These are phyloP conservation scores for Pogoniulus pusillus DNA, from an alignment of 2,797 vertebrate species.

Conservation along the genomic window DNA sequence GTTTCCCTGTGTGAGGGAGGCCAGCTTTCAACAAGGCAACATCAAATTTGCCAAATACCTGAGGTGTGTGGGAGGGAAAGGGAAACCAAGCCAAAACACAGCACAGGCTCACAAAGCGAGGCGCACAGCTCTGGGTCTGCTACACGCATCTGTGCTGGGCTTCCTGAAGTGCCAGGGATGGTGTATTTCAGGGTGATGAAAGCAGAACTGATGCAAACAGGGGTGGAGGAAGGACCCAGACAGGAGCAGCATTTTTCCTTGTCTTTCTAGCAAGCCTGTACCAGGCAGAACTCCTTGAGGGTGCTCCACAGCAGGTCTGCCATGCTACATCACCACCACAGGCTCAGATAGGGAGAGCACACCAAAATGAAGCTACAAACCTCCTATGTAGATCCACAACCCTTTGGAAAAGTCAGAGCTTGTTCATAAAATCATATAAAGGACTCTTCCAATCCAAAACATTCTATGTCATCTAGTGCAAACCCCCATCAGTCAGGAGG, in stretches of 20 bases:
- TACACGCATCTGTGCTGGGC: neutral
- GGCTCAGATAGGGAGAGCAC: neutral
- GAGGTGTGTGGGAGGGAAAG: neutral
- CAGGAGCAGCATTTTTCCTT: neutral
- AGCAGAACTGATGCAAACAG: neutral
- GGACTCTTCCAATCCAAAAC: neutral
- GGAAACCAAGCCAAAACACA: neutral
- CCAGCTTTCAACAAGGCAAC: neutral
- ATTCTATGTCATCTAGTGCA: neutral
- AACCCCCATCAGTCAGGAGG: neutral
- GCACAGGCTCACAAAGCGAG: neutral
- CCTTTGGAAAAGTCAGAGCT: neutral
- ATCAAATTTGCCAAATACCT: neutral
- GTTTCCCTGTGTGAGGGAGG: neutral
- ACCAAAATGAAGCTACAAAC: neutral
- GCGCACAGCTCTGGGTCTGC: neutral
- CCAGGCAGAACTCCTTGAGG: neutral
- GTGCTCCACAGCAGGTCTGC: neutral
- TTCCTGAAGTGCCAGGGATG: rapidly evolving
- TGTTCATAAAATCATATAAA: neutral
- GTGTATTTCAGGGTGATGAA: rapidly evolving
- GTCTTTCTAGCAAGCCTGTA: neutral
- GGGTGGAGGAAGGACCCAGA: neutral
- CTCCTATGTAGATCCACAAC: neutral
- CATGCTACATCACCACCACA: rapidly evolving